These are phyloP conservation scores for Ceryle rudis DNA, from an alignment of 2,797 vertebrate species.

Conservation along the genomic window DNA sequence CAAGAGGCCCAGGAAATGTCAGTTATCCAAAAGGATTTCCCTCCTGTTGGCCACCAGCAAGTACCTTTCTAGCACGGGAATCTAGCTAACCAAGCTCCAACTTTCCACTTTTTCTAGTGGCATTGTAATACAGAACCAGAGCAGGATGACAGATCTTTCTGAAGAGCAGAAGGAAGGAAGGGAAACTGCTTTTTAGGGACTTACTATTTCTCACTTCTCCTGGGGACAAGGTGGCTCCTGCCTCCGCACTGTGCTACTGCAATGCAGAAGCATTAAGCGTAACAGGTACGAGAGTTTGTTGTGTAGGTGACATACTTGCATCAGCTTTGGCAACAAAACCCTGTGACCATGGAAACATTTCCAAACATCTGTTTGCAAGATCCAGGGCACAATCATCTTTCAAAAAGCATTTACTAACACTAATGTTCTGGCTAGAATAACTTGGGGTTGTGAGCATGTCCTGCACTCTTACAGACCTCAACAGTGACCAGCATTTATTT, in stretches of 20 bases:
- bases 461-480: fast-evolving
- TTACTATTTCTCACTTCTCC: neutral
- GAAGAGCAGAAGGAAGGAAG: neutral
- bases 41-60: neutral
- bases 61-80: neutral
- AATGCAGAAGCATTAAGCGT: neutral
- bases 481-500: neutral
- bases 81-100: neutral
- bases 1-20: neutral
- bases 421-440: neutral
- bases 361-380: neutral
- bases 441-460: neutral
- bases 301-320: too few relatives aligned
- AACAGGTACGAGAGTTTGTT: neutral
- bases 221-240: neutral
- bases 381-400: neutral
- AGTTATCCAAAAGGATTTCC: neutral
- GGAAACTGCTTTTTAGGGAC: neutral
- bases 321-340: neutral
- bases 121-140: too few relatives aligned
- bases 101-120: neutral
- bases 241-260: too few relatives aligned
- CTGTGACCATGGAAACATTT: fast-evolving
- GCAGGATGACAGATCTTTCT: neutral
- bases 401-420: neutral